Percentiles rank a stretch among this genome's conserved stretches.
Evolutionary conservation across 2,888 invertebrate genomes (phyloP).

Genomic region (Drosophila longiperda): DNA sequence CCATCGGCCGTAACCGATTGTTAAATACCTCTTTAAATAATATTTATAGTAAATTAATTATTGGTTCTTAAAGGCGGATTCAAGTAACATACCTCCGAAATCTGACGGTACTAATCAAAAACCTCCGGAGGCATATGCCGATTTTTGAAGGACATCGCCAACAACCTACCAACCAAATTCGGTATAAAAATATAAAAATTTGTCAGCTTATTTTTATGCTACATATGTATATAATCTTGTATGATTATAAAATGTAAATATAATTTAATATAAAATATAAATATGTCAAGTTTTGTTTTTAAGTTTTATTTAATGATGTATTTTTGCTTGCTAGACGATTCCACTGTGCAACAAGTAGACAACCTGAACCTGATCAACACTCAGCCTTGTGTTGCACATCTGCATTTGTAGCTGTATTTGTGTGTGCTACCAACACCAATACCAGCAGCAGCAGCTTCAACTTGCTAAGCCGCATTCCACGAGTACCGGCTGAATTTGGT

Average conservation of each 20-base stretch:
- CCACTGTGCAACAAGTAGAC: conserved; percentile 49
- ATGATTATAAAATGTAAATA: not conserved
- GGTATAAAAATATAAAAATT: no score
- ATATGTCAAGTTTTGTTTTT: not conserved
- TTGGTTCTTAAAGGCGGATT: no score
- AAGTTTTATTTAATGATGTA: not conserved
- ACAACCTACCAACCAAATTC: no score
- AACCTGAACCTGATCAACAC: conserved; percentile 55
- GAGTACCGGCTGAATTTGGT: conserved; percentile 45
- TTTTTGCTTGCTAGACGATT: conserved; percentile 2
- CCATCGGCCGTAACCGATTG: no score
- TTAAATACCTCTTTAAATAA: no score
- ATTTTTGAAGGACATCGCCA: no score
- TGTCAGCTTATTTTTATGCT: not conserved
- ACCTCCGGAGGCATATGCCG: no score
- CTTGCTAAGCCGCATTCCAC: conserved; percentile 74
- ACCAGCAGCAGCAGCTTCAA: conserved; percentile 49
- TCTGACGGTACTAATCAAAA: no score
- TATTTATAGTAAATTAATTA: no score
- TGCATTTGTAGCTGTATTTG: conserved; percentile 40
- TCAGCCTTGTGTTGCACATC: conserved; percentile 60
- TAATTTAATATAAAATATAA: no score
- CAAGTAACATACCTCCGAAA: no score
- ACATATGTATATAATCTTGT: not conserved
- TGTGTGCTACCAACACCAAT: conserved; percentile 26